These are phyloP conservation scores for Apistogramma diplotaenia DNA, from an alignment of 2,113 vertebrate genomes.

Conservation along the genomic window DNA sequence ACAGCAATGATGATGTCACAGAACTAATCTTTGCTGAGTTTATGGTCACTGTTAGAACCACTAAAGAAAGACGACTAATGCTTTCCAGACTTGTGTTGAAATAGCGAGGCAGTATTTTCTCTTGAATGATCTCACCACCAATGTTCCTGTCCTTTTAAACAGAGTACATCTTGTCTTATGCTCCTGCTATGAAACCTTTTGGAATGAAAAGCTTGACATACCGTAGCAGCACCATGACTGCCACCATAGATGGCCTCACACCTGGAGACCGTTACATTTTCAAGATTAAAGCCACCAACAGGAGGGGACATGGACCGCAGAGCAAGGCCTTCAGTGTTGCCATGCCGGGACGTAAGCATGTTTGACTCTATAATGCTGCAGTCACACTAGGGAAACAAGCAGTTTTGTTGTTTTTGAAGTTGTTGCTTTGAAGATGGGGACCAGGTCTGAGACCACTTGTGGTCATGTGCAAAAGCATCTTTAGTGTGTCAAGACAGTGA, in stretches of 20 bases:
- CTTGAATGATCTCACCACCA: not conserved
- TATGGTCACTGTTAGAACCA: not conserved
- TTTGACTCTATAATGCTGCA: not conserved
- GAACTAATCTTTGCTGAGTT: not conserved
- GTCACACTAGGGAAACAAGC: not conserved
- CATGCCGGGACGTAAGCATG: slow-evolving; percentile 87
- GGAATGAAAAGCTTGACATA: slow-evolving; percentile 92
- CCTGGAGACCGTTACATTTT: slow-evolving; percentile 96
- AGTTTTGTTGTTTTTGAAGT: not conserved
- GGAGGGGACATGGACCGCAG: slow-evolving; percentile 91
- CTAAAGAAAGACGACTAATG: not conserved
- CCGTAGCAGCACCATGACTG: slow-evolving; percentile 83
- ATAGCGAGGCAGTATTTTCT: not conserved
- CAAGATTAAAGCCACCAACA: slow-evolving; percentile 93
- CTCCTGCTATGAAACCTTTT: slow-evolving; percentile 96
- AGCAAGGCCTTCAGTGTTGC: slow-evolving; percentile 90
- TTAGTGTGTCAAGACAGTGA: no score
- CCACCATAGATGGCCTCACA: slow-evolving; percentile 88
- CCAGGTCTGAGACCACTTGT: not conserved
- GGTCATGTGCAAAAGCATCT: not conserved
- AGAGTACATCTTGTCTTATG: slow-evolving; percentile 98
- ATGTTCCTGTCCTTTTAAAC: slow-evolving; percentile 75
- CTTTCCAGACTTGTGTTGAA: not conserved
- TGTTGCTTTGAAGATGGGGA: not conserved
- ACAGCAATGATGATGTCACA: not conserved